A percentile compares a stretch with the other conserved stretches of the same genome.
These are phyloP conservation scores for Sitta carolinensis DNA, from an alignment of 2,797 vertebrate species.

Conservation along the genomic window DNA sequence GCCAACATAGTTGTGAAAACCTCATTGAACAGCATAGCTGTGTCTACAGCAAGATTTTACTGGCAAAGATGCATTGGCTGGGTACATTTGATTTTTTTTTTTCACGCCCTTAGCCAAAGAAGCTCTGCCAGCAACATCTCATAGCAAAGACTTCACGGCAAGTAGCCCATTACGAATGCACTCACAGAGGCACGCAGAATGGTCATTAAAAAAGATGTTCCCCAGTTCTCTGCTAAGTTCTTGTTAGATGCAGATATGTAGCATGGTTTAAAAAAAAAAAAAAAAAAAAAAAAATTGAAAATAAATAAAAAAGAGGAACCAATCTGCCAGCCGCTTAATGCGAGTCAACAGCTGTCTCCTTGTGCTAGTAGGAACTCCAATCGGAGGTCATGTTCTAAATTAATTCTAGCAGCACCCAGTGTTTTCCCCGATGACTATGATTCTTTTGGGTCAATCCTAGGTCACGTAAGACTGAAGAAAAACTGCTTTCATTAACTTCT, in stretches of 20 bases:
- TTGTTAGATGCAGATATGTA: not conserved
- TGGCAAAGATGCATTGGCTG: not conserved
- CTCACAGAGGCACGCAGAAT: not conserved
- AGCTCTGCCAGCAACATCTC: constrained; percentile 11
- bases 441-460: constrained; percentile 40
- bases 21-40: not conserved
- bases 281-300: not conserved
- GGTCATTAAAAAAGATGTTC: constrained; percentile 40
- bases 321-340: constrained; percentile 20
- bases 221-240: not conserved
- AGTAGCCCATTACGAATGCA: not conserved
- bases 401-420: constrained; percentile 44
- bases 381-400: constrained; percentile 32
- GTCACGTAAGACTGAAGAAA: constrained; percentile 27
- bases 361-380: constrained; percentile 26
- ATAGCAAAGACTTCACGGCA: not conserved
- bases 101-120: not conserved
- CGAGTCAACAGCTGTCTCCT: constrained; percentile 40
- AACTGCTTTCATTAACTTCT: constrained; percentile 17
- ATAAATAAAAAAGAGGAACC: not conserved
- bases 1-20: not conserved
- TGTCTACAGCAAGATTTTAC: constrained; percentile 8
- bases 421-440: not conserved
- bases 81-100: not conserved
- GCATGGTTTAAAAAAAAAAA: not conserved